Evolutionary conservation across 2,113 vertebrate species (phyloP).

Genomic region (Xyliphius kryptos): DNA sequence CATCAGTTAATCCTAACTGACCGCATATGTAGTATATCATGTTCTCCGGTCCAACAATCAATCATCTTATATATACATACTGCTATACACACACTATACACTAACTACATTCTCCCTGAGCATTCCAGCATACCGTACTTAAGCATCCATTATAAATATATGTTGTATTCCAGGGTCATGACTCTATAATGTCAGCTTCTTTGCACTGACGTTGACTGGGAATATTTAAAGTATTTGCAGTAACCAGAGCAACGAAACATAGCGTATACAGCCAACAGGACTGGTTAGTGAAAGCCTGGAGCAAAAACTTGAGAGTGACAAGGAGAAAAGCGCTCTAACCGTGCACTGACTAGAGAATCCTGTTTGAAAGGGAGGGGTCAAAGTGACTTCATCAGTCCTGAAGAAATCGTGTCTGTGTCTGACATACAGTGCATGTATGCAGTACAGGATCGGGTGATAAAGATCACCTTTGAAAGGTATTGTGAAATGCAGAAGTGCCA

Average conservation of each 20-base stretch:
- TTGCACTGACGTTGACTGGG: neutral
- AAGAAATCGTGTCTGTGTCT: neutral
- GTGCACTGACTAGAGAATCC: neutral
- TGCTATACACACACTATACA: no score
- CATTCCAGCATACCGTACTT: conserved; percentile 15
- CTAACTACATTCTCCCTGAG: conserved; percentile 12
- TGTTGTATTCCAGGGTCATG: conserved; percentile 24
- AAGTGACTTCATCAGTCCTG: neutral
- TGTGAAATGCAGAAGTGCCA: no score
- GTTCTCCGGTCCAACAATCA: no score
- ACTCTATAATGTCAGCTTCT: conserved; percentile 8
- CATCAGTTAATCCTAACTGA: no score
- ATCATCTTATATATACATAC: no score
- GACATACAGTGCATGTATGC: no score
- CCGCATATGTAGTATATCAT: no score
- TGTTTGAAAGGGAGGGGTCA: conserved; percentile 8
- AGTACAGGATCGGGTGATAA: no score
- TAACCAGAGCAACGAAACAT: conserved; percentile 20
- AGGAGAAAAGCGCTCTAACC: no score
- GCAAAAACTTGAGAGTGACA: no score
- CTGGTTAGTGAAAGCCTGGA: conserved; percentile 7
- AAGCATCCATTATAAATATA: conserved; percentile 33
- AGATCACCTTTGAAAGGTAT: neutral
- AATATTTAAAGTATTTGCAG: conserved; percentile 32
- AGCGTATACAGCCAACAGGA: conserved; percentile 3